Percentiles rank a stretch among this genome's conserved stretches.
phyloP scores from a whole-genome alignment of 2,888 invertebrate genomes.

The Cecidostiba fungosa region DNA sequence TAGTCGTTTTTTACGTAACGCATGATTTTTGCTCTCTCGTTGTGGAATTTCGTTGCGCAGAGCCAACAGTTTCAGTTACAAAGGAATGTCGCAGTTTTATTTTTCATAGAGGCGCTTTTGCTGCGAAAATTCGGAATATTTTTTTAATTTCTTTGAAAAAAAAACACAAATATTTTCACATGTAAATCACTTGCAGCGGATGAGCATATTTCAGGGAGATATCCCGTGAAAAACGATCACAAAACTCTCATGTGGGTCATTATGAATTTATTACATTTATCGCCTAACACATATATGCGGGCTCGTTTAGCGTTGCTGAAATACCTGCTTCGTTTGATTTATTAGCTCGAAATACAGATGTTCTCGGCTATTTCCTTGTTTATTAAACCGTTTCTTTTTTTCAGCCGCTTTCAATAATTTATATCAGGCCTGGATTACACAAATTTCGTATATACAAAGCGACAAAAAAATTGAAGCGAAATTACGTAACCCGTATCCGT shows the following conservation, averaged over 20 bases:
- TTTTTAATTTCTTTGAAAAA: background rate
- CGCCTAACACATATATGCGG: conserved; percentile 54
- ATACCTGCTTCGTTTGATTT: conserved; percentile 41
- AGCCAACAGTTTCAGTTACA: background rate
- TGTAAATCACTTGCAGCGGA: conserved; percentile 51
- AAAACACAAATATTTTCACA: background rate
- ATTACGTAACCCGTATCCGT: conserved; percentile 5
- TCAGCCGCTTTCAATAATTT: background rate
- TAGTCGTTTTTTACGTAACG: background rate
- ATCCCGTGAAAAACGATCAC: conserved; percentile 45
- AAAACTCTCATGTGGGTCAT: conserved; percentile 57
- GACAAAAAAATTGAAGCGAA: background rate
- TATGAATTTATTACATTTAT: conserved; percentile 56
- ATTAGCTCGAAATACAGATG: background rate
- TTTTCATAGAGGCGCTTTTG: background rate
- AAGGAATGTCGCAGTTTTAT: background rate
- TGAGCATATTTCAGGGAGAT: conserved; percentile 30
- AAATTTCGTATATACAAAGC: background rate
- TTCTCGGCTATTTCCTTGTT: conserved; percentile 3
- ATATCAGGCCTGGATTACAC: background rate
- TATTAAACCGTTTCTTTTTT: background rate
- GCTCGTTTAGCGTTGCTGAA: conserved; percentile 46
- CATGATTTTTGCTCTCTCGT: background rate
- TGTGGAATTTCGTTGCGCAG: background rate
- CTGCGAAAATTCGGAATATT: background rate